Conservation (phyloP, 2,797 vertebrate genomes). For the Vireo griseus region DNA sequence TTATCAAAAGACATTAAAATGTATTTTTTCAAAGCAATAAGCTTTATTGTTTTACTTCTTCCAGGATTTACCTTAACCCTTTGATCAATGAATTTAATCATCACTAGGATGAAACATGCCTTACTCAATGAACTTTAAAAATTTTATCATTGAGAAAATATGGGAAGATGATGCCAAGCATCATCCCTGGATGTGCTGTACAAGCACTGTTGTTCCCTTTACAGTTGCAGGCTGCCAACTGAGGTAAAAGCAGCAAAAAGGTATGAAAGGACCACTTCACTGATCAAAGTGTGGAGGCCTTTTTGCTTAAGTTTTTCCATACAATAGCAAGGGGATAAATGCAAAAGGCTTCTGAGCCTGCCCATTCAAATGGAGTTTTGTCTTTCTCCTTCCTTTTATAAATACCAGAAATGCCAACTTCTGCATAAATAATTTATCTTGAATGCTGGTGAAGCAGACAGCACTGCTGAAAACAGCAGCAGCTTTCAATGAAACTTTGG, state of each 20-base stretch:
- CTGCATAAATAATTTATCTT: background rate
- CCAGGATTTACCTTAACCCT: background rate
- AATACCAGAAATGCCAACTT: slow-evolving; percentile 4
- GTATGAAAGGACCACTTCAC: background rate
- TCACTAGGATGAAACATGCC: background rate
- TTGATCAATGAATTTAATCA: background rate
- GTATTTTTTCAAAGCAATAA: background rate
- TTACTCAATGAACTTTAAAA: background rate
- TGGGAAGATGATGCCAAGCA: background rate
- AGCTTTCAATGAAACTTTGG: slow-evolving; percentile 15
- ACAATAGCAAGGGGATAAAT: background rate
- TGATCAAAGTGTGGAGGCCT: background rate
- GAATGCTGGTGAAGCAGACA: background rate
- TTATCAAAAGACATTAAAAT: background rate
- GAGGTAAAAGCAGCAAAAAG: background rate
- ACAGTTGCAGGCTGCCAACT: background rate
- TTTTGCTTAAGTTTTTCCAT: background rate
- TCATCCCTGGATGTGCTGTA: background rate
- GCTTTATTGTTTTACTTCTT: background rate
- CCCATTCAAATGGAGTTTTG: background rate
- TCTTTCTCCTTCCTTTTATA: background rate
- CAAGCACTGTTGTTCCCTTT: background rate
- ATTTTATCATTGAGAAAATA: background rate
- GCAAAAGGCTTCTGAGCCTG: background rate
- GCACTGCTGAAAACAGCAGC: slow-evolving; percentile 3